These are phyloP conservation scores for Luscinia luscinia DNA, from an alignment of 2,797 vertebrate genomes.

Conservation along the genomic window DNA sequence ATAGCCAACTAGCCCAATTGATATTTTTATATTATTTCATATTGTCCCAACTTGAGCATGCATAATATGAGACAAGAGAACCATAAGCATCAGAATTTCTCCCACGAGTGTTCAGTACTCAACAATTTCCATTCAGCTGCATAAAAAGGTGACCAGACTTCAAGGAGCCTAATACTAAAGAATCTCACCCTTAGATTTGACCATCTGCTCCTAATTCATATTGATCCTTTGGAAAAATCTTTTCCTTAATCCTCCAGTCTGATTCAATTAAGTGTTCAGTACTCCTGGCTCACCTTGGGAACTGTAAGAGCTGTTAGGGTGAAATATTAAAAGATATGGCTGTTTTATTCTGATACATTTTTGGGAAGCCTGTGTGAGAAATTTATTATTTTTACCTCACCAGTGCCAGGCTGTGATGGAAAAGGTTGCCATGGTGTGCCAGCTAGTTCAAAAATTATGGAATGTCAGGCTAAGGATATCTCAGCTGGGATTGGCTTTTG, in stretches of 20 bases:
- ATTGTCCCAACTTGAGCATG: neutral
- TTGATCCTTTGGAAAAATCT: neutral
- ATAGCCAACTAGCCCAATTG: neutral
- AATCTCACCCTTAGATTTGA: neutral
- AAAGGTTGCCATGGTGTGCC: neutral
- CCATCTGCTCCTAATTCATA: neutral
- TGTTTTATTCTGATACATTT: neutral
- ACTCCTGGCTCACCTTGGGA: neutral
- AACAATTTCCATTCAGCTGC: neutral
- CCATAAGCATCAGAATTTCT: neutral
- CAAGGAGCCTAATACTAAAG: neutral
- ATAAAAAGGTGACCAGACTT: neutral
- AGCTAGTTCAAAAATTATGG: neutral
- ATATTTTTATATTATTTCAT: neutral
- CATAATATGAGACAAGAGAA: neutral
- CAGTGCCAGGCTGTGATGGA: neutral
- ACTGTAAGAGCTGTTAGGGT: neutral
- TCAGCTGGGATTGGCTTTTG: neutral
- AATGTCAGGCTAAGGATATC: neutral
- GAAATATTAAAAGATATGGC: neutral
- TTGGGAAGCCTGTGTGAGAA: neutral
- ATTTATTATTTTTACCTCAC: neutral
- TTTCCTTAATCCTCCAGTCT: neutral
- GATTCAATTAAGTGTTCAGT: neutral
- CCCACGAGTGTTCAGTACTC: neutral